A percentile compares a stretch with the other conserved stretches of the same genome.
Evolutionary conservation across 2,797 vertebrate genomes (phyloP).

Genomic region (Arremon brunneinucha): DNA sequence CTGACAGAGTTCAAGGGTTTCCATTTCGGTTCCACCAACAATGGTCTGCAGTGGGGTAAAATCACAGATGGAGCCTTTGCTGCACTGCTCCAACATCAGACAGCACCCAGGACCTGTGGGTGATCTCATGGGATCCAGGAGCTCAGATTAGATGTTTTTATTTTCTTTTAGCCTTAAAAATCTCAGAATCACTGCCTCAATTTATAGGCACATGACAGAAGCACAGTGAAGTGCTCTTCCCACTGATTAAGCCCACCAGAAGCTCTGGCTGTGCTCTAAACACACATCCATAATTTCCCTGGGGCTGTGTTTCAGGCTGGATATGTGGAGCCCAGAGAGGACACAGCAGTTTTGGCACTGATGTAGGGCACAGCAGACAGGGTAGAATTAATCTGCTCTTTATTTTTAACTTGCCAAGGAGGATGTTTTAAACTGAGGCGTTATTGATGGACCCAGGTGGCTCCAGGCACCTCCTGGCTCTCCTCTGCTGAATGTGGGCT

Average conservation of each 20-base stretch:
- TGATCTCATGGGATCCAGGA: background rate
- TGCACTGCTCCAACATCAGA: background rate
- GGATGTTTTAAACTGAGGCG: background rate
- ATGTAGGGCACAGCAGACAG: background rate
- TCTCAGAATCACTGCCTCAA: background rate
- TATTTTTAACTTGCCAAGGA: background rate
- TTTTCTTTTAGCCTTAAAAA: background rate
- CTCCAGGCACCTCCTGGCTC: background rate
- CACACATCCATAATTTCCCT: background rate
- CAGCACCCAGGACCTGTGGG: background rate
- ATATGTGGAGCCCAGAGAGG: background rate
- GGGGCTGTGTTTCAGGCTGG: background rate
- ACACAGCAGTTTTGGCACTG: background rate
- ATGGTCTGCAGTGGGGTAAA: background rate
- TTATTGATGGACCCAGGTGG: background rate
- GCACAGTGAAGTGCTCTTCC: background rate
- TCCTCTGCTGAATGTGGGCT: background rate
- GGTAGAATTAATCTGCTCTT: background rate
- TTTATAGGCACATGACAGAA: background rate
- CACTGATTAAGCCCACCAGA: background rate
- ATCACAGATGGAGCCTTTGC: background rate
- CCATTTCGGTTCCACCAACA: background rate
- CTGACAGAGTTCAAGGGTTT: background rate
- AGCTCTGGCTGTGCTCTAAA: background rate
- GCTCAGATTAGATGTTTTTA: background rate